These are phyloP conservation scores for Piaya cayana DNA, from an alignment of 2,113 vertebrate genomes.

Conservation along the genomic window DNA sequence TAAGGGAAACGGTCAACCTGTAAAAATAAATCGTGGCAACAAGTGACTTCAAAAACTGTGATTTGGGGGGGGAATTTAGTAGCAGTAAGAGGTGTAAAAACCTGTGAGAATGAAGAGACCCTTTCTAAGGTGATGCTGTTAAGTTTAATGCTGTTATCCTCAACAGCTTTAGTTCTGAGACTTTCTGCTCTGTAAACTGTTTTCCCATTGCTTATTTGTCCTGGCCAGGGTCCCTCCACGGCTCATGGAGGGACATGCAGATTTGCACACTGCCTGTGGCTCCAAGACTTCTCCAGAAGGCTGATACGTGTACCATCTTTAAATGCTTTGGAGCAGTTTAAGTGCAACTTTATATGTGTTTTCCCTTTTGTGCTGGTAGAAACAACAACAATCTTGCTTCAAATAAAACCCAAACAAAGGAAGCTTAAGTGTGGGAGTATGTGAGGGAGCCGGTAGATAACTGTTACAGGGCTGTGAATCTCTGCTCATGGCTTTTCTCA, in stretches of 20 bases:
- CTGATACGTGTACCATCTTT: background rate
- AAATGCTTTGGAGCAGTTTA: background rate
- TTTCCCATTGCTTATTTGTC: background rate
- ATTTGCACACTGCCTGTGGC: fast-evolving
- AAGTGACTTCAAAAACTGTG: background rate
- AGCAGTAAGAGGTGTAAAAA: background rate
- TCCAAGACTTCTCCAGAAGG: background rate
- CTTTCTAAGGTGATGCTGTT: background rate
- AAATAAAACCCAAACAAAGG: background rate
- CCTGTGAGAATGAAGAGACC: fast-evolving
- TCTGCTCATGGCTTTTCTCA: background rate
- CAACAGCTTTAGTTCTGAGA: background rate
- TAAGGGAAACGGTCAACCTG: background rate
- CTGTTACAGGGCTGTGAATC: background rate
- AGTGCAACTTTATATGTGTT: background rate
- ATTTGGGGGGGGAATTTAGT: background rate
- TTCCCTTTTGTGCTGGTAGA: background rate
- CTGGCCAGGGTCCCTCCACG: background rate
- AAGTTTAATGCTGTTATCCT: background rate
- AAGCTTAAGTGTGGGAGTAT: background rate
- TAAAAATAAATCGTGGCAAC: background rate
- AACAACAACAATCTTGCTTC: background rate
- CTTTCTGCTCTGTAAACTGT: background rate
- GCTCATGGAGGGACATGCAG: no score
- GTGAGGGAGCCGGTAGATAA: background rate